Base-by-base conservation (phyloP, 2,113 vertebrate genomes). In the Rostratula benghalensis region DNA sequence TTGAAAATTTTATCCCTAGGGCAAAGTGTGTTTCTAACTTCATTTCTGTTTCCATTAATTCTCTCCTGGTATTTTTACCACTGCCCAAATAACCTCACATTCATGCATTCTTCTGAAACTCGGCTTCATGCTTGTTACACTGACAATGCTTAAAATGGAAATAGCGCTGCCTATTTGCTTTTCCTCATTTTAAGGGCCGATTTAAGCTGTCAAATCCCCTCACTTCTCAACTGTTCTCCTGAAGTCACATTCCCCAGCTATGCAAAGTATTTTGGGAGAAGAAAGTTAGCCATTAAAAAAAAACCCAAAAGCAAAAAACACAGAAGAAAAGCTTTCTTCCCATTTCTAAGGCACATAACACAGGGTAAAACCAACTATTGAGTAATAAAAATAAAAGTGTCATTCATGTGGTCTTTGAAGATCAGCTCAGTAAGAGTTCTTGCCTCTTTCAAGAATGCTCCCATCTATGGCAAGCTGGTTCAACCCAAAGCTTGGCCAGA, bases 101-200 rank as follows among this genome's bases (percentile, higher is more conserved):
- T 65, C 84, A 54, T 1, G 41, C 59, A 67, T 88, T 88, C 71
- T 77, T 67, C 68, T 88, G 79, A 70, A 94, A 69, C 53, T 68
- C 6, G 0, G 50, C 65, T 88, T 68, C 82, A n/a, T 63, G 87
- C 74, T 77, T 65, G 28, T 93, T 95, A 83, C 54, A n/a, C 68
- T 71, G 83, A 88, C 85, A 92, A 90, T 64, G 73, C 90, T 96
- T 90, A 90, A 88, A 95, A 96, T 82, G 95, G 92, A 89, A 97
- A 94, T n/a, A 41, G 69, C 12, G 39, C 78, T 60, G 69, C 74
- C 59, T 60, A 33, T 80, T 93, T 81, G 85, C 65, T 89, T 83
- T 37, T 39, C 51, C 48, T 73, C 70, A 12, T 78, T 86, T 89
- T 82, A 89, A 37, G 0, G 0, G 83, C n/a, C 89, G 60, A 71